Base-by-base conservation (phyloP, 1,140 invertebrate species). In the Stegodyphus mimosarum region DNA sequence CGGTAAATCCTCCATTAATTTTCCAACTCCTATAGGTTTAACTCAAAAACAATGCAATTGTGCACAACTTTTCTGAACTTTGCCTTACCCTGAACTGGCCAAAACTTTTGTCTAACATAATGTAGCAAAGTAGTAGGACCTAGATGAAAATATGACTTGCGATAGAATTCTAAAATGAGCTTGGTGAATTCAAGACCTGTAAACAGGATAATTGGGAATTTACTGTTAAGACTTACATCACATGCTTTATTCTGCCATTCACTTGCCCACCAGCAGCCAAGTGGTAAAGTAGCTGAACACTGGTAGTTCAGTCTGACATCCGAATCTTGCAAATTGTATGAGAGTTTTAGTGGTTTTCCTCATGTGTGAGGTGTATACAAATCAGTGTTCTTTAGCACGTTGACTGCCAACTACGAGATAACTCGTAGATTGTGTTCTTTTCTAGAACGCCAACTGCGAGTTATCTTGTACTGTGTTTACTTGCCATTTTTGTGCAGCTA, bases 91-190 rank as follows among this genome's bases (percentile, higher is more conserved):
- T 72, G 6, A 11, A 75, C 13, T n/a, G 53, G 55, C 77, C 77
- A 86, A 86, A 55, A 86, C 49, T 64, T 55, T 53, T 69, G 17
- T 64, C 11, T 60, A 10, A 64, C n/a, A 48, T 33, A n/a, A 18
- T 48, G 15, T 7, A 73, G n/a, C 9, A 60, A 17, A 3, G 13
- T 3, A 53, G 55, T 52, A 6, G 63, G 15, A 0, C 72, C 81
- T 5, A 49, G 15, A 75, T 84, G 55, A 7, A 84, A 17, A 48
- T 15, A 60, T 53, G n/a, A 15, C 13, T 77, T 33, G 67, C 74
- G 80, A 11, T 48, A 33, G 9, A 60, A 13, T 33, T 53, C 7
- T 13, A 83, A 33, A 11, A 83, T 51, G 5, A 83, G 6, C 7
- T 60, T 53, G 33, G 70, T 76, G 6, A 84, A 52, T 50, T 53